phyloP scores from a whole-genome alignment of 2,797 vertebrate species.

The Cirrhinus molitorella region DNA sequence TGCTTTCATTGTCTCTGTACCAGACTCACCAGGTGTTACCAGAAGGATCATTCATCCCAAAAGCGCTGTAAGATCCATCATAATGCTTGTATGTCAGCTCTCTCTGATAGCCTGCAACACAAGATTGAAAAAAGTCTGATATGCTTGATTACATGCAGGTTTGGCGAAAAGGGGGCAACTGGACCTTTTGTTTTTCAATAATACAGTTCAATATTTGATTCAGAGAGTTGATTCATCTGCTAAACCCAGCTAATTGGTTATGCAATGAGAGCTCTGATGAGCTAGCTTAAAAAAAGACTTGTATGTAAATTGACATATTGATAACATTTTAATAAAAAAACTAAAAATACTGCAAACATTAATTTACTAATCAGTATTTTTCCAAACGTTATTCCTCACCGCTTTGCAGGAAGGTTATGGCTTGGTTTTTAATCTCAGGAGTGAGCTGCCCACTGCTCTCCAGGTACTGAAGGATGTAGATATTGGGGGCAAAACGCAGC shows the following conservation, averaged over 20 bases:
- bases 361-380: neutral
- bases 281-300: neutral
- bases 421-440: constrained; percentile 70
- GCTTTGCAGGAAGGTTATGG: constrained; percentile 76
- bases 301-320: neutral
- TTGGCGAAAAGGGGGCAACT: neutral
- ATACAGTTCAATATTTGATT: too few relatives aligned
- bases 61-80: constrained; percentile 91
- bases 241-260: too few relatives aligned
- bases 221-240: too few relatives aligned
- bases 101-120: constrained; percentile 85
- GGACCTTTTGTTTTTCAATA: neutral
- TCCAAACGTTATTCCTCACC: constrained; percentile 72
- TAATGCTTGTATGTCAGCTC: constrained; percentile 87
- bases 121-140: neutral
- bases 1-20: constrained; percentile 11
- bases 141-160: neutral
- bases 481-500: constrained; percentile 87
- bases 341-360: neutral
- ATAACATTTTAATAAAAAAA: neutral
- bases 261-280: too few relatives aligned
- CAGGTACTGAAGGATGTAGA: constrained; percentile 88
- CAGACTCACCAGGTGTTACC: constrained; percentile 88
- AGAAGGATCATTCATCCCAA: constrained; percentile 73
- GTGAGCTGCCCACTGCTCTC: constrained; percentile 85